A percentile compares a stretch with the other conserved stretches of the same genome.
Evolutionary conservation across 1,140 invertebrate genomes (phyloP).

Genomic region (Harpegnathos saltator): DNA sequence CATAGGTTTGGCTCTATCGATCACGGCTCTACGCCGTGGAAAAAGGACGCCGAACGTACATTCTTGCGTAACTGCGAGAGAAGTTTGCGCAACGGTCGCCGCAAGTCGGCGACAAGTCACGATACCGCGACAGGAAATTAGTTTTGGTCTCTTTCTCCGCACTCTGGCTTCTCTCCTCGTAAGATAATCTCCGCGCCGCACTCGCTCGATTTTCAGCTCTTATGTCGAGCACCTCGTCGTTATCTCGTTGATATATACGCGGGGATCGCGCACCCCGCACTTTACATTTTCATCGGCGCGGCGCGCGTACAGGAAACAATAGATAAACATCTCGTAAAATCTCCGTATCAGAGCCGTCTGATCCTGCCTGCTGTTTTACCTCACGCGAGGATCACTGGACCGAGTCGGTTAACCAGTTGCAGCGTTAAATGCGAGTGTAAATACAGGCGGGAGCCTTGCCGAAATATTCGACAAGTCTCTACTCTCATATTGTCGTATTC

Average conservation of each 20-base stretch:
- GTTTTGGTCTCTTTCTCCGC: constrained; percentile 43
- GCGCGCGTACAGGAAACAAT: not conserved
- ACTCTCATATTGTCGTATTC: too few relatives aligned
- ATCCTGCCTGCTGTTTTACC: constrained; percentile 14
- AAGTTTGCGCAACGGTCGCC: constrained; percentile 55
- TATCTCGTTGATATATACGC: constrained; percentile 47
- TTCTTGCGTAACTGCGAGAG: constrained; percentile 49
- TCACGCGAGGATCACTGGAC: not conserved
- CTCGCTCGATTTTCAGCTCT: constrained; percentile 34
- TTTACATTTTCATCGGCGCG: constrained; percentile 34
- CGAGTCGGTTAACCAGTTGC: not conserved
- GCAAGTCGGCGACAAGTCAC: constrained; percentile 49
- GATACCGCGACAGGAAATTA: constrained; percentile 51
- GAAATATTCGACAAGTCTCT: not conserved
- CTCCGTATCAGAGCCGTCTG: not conserved
- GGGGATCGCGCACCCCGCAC: constrained; percentile 29
- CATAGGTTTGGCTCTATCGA: constrained; percentile 21
- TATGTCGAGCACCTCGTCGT: constrained; percentile 14
- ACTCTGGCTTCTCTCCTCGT: not conserved
- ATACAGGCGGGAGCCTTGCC: not conserved
- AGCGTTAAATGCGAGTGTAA: not conserved
- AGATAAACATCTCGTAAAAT: constrained; percentile 35
- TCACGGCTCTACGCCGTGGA: constrained; percentile 20
- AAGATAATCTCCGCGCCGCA: constrained; percentile 27
- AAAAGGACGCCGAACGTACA: constrained; percentile 29